phyloP scores from a whole-genome alignment of 2,113 vertebrate species.

The Lampris incognitus region DNA sequence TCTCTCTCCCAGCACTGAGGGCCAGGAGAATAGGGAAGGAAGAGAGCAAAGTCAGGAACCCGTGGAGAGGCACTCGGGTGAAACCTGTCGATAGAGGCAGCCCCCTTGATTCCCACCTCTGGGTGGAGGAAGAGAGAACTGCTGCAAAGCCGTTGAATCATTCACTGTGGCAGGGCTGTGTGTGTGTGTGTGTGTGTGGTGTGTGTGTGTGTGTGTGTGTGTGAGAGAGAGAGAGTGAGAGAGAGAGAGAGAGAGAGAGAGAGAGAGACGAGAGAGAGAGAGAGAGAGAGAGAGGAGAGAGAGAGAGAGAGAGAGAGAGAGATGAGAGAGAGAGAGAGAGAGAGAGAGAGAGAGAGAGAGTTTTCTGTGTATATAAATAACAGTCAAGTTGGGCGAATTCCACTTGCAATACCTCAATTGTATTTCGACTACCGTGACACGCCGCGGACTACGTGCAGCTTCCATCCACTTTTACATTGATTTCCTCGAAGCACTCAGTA shows the following conservation, averaged over 20 bases:
- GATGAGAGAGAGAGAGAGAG: background rate
- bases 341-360: background rate
- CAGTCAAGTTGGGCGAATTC: background rate
- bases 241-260: no score
- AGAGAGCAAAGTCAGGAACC: constrained; percentile 26
- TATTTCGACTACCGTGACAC: background rate
- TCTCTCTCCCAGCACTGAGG: constrained; percentile 29
- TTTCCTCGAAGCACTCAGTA: background rate
- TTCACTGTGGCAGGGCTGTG: constrained; percentile 33
- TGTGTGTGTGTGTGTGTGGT: background rate
- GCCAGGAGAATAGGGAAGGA: constrained; percentile 4
- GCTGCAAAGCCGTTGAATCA: constrained; percentile 51
- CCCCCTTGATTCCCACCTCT: constrained; percentile 14
- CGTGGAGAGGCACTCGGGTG: constrained; percentile 46
- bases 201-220: background rate
- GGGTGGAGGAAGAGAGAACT: constrained; percentile 22
- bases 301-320: background rate
- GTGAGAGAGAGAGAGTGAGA: no score
- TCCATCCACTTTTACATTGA: background rate
- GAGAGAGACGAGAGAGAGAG: no score
- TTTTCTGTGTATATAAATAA: no score
- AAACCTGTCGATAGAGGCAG: constrained; percentile 44
- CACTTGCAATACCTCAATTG: background rate
- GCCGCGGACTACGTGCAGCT: background rate
- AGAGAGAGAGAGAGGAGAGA: background rate